phyloP scores from a whole-genome alignment of 2,113 vertebrate species.

The Crotophaga sulcirostris region DNA sequence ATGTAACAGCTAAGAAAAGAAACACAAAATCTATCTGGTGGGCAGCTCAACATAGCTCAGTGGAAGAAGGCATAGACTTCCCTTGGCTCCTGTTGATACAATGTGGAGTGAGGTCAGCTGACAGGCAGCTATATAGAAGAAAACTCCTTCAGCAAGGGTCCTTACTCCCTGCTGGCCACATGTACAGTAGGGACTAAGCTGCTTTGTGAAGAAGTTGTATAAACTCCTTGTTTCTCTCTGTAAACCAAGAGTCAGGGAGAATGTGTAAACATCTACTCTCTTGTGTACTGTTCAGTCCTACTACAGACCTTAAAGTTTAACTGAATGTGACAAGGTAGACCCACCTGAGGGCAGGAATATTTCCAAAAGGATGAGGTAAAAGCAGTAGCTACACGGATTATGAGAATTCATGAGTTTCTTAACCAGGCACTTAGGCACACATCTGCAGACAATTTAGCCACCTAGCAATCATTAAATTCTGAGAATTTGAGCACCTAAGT shows the following conservation, averaged over 20 bases:
- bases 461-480: neutral
- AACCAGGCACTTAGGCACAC: neutral
- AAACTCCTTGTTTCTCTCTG: neutral
- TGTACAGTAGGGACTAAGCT: neutral
- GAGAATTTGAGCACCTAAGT: neutral
- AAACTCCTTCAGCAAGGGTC: neutral
- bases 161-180: neutral
- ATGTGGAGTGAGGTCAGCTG: neutral
- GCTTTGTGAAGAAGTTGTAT: neutral
- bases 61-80: neutral
- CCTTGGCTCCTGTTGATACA: neutral
- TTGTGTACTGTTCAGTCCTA: neutral
- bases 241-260: neutral
- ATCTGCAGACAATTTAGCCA: neutral
- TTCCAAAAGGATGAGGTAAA: neutral
- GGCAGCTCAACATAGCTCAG: neutral
- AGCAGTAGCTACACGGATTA: neutral
- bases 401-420: neutral
- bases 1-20: neutral
- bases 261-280: neutral
- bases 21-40: neutral
- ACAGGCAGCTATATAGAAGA: neutral
- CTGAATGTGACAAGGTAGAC: neutral
- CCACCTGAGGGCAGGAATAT: neutral
- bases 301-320: neutral